Percentiles rank a stretch among this genome's conserved stretches.
phyloP scores from a whole-genome alignment of 53 echinoderm and acorn worm species.

The Mesocentrotus franciscanus region DNA sequence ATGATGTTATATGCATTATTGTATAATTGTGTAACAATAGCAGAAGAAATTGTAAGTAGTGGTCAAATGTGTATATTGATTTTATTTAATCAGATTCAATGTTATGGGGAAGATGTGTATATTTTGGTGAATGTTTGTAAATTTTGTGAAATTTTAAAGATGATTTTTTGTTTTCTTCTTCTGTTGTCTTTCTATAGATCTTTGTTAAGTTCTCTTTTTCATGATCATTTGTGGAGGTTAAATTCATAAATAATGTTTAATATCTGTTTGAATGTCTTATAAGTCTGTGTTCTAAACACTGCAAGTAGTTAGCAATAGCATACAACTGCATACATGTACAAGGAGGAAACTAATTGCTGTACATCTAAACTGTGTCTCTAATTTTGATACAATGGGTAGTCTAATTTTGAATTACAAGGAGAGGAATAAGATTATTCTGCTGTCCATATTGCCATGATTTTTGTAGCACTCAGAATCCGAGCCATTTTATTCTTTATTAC shows the following conservation, averaged over 20 bases:
- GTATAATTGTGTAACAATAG: not conserved
- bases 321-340: too few species aligned
- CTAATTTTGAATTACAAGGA: too few species aligned
- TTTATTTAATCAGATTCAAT: conserved; percentile 1
- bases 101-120: not conserved
- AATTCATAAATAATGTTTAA: too few species aligned
- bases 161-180: not conserved
- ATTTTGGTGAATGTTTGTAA: conserved; percentile 11
- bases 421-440: too few species aligned
- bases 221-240: not conserved
- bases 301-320: too few species aligned
- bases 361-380: too few species aligned
- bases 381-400: too few species aligned
- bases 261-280: too few species aligned
- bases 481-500: not conserved
- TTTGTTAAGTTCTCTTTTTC: not conserved
- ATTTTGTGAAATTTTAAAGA: not conserved
- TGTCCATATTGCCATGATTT: too few species aligned
- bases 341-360: too few species aligned
- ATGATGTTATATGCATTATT: not conserved
- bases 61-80: not conserved
- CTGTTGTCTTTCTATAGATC: not conserved
- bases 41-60: not conserved
- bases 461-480: not conserved
- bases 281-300: too few species aligned